Evolutionary conservation across 2,797 vertebrate species (phyloP).

Genomic region (Eupleurogrammus muticus): DNA sequence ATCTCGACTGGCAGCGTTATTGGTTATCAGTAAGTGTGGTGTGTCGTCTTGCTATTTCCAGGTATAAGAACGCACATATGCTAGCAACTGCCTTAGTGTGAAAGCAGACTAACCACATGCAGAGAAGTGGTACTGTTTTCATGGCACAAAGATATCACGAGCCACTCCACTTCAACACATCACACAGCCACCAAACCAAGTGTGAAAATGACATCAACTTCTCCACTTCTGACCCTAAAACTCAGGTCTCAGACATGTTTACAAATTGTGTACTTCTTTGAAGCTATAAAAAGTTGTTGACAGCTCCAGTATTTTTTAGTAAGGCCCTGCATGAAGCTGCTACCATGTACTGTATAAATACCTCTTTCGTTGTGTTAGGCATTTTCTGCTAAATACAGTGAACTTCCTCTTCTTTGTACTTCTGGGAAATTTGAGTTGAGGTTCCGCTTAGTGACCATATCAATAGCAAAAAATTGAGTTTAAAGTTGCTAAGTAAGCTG

Average conservation of each 20-base stretch:
- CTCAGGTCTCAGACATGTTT: background rate
- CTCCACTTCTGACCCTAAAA: background rate
- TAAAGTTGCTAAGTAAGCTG: conserved; percentile 54
- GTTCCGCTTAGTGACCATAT: conserved; percentile 79
- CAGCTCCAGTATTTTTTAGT: conserved; percentile 46
- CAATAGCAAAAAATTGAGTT: conserved; percentile 60
- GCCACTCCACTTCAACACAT: background rate
- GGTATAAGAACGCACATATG: conserved; percentile 44
- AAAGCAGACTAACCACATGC: conserved; percentile 17
- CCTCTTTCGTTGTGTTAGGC: conserved; percentile 59
- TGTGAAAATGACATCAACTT: conserved; percentile 25
- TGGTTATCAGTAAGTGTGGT: conserved; percentile 34
- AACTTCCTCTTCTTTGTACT: conserved; percentile 82
- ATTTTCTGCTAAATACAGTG: conserved; percentile 73
- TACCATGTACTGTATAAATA: conserved; percentile 52
- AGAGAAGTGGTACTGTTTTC: background rate
- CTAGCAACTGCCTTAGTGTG: conserved; percentile 42
- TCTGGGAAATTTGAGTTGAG: conserved; percentile 78
- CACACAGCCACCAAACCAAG: conserved; percentile 39
- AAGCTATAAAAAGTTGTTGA: conserved; percentile 16
- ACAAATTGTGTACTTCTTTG: background rate
- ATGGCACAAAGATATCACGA: background rate
- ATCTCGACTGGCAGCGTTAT: conserved; percentile 23
- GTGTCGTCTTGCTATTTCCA: conserved; percentile 67
- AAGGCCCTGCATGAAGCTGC: conserved; percentile 24